A percentile compares a stretch with the other conserved stretches of the same genome.
These are phyloP conservation scores for Denticeps clupeoides DNA, from an alignment of 2,797 vertebrate species.

Conservation along the genomic window DNA sequence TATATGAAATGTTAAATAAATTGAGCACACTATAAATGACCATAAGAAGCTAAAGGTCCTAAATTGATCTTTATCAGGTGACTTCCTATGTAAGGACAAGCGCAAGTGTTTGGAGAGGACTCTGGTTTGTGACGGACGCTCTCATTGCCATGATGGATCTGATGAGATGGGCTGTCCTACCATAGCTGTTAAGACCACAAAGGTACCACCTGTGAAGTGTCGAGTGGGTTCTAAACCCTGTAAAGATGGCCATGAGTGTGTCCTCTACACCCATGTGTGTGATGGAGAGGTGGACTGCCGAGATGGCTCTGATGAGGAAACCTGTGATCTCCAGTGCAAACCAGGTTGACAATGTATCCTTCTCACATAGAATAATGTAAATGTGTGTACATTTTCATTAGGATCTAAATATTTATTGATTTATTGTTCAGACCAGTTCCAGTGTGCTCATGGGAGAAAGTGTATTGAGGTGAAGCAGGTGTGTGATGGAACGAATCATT, in stretches of 20 bases:
- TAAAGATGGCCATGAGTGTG: conserved; percentile 40
- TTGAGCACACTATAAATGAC: conserved; percentile 28
- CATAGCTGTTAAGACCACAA: not conserved
- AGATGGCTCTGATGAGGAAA: conserved; percentile 59
- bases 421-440: conserved; percentile 59
- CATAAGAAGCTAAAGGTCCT: not conserved
- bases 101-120: conserved; percentile 37
- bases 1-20: conserved; percentile 8
- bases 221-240: conserved; percentile 43
- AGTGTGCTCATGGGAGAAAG: conserved; percentile 52
- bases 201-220: conserved; percentile 22
- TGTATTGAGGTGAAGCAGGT: conserved; percentile 53
- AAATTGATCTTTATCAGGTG: conserved; percentile 18
- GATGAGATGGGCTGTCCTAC: conserved; percentile 42
- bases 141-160: conserved; percentile 29
- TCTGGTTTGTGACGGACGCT: conserved; percentile 49
- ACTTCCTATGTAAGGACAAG: conserved; percentile 50
- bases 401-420: no score
- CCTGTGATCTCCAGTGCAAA: conserved; percentile 41
- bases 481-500: conserved; percentile 72
- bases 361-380: no score
- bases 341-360: no score
- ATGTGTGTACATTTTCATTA: no score
- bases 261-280: conserved; percentile 49
- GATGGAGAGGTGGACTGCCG: conserved; percentile 58